Conservation (phyloP, 2,888 invertebrate genomes). For the Rotaria sp. region DNA sequence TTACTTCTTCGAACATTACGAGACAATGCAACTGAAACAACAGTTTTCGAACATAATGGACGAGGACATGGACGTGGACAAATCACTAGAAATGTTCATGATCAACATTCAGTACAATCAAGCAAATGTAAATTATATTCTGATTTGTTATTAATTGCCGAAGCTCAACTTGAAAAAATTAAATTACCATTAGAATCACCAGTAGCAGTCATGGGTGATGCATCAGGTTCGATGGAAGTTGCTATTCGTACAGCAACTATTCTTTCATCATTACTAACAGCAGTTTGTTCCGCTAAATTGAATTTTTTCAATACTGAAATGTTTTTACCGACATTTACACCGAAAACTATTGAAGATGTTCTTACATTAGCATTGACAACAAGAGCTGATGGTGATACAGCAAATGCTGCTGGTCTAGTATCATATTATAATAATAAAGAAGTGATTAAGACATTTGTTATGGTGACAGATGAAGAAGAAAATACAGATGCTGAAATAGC, state of each 20-base stretch:
- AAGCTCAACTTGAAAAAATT: conserved; percentile 45
- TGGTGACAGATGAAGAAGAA: conserved; percentile 55
- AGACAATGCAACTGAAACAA: neutral
- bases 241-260: conserved; percentile 54
- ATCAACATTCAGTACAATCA: conserved; percentile 37
- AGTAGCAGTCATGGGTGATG: conserved; percentile 53
- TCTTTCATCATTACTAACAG: conserved; percentile 52
- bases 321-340: conserved; percentile 47
- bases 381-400: conserved; percentile 47
- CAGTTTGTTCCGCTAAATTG: conserved; percentile 51
- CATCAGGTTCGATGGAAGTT: conserved; percentile 53
- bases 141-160: conserved; percentile 46
- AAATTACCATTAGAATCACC: conserved; percentile 51
- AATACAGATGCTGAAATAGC: conserved; percentile 44
- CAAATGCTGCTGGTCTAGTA: conserved; percentile 51
- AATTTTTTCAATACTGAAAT: conserved; percentile 51
- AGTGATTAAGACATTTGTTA: conserved; percentile 52
- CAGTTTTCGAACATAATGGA: too few relatives aligned
- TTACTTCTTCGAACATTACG: conserved; percentile 44
- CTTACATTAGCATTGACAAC: conserved; percentile 49
- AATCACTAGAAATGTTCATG: too few relatives aligned
- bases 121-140: conserved; percentile 47
- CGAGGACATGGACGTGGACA: too few relatives aligned
- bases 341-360: conserved; percentile 51
- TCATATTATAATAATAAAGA: conserved; percentile 52